A percentile compares a stretch with the other conserved stretches of the same genome.
phyloP scores from a whole-genome alignment of 2,888 invertebrate genomes.

The Ommatoiulus sabulosus region DNA sequence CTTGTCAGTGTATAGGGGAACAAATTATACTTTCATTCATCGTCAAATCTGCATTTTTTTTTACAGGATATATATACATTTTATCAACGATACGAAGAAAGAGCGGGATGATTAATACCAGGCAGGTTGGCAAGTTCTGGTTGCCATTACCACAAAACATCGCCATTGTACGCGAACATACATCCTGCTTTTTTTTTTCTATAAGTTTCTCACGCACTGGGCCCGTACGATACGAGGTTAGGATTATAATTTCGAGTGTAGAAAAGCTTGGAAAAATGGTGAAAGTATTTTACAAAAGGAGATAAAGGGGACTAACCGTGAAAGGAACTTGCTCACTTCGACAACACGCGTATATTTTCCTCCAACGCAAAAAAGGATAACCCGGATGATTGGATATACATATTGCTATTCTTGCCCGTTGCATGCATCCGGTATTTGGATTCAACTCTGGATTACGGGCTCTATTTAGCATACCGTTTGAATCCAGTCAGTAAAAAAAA shows the following conservation, averaged over 20 bases:
- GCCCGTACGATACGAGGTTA: not conserved
- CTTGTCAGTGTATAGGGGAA: not conserved
- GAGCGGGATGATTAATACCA: not conserved
- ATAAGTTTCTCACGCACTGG: not conserved
- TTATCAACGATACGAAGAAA: not conserved
- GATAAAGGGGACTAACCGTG: not conserved
- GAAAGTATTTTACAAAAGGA: not conserved
- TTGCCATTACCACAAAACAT: not conserved
- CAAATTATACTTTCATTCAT: conserved; percentile 38
- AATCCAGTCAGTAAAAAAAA: not conserved
- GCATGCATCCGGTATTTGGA: conserved; percentile 5
- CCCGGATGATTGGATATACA: not conserved
- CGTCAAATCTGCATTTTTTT: conserved; percentile 38
- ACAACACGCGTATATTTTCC: not conserved
- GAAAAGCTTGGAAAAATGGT: not conserved
- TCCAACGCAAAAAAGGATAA: not conserved
- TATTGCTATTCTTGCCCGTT: not conserved
- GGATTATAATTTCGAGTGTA: conserved; percentile 11
- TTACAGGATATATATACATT: not conserved
- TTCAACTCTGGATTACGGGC: not conserved
- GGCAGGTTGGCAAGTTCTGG: not conserved
- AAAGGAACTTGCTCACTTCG: not conserved
- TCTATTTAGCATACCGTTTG: conserved; percentile 6
- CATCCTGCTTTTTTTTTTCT: not conserved
- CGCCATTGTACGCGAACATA: not conserved